A percentile compares a stretch with the other conserved stretches of the same genome.
These are phyloP conservation scores for Champsocephalus esox DNA, from an alignment of 2,797 vertebrate species.

Conservation along the genomic window DNA sequence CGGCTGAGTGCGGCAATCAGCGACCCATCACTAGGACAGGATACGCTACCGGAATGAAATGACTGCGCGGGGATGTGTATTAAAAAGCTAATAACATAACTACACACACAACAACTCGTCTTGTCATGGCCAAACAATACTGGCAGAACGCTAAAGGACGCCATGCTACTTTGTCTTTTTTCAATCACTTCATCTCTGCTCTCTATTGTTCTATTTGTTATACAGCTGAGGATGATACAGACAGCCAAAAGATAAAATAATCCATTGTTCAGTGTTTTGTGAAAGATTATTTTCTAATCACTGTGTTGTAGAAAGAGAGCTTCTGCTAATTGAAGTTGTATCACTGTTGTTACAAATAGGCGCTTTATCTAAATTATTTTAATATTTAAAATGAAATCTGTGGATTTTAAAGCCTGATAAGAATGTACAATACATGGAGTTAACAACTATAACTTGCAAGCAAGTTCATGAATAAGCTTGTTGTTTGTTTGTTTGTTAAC, in stretches of 20 bases:
- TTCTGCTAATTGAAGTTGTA: not conserved
- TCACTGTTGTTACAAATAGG: constrained; percentile 5
- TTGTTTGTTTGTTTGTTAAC: no score
- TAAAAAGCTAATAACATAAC: constrained; percentile 81
- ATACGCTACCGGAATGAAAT: constrained; percentile 70
- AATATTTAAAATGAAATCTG: not conserved
- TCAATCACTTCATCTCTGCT: constrained; percentile 7
- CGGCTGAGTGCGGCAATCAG: constrained; percentile 76
- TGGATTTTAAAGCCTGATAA: not conserved
- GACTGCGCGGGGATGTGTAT: constrained; percentile 67
- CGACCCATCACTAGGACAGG: constrained; percentile 59
- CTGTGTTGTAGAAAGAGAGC: not conserved
- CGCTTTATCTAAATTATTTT: not conserved
- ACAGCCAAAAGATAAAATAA: constrained; percentile 24
- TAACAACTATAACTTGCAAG: not conserved
- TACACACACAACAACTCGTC: constrained; percentile 68
- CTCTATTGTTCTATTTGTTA: not conserved
- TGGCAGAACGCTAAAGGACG: constrained; percentile 61
- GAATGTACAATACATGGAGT: not conserved
- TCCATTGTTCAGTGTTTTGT: not conserved
- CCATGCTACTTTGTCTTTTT: constrained; percentile 33
- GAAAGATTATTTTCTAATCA: constrained; percentile 12
- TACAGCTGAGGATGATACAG: constrained; percentile 27
- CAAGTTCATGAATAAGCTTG: not conserved
- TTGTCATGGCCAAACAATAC: constrained; percentile 68